These are phyloP conservation scores for Taenioides sp. DNA, from an alignment of 2,797 vertebrate genomes.

Conservation along the genomic window DNA sequence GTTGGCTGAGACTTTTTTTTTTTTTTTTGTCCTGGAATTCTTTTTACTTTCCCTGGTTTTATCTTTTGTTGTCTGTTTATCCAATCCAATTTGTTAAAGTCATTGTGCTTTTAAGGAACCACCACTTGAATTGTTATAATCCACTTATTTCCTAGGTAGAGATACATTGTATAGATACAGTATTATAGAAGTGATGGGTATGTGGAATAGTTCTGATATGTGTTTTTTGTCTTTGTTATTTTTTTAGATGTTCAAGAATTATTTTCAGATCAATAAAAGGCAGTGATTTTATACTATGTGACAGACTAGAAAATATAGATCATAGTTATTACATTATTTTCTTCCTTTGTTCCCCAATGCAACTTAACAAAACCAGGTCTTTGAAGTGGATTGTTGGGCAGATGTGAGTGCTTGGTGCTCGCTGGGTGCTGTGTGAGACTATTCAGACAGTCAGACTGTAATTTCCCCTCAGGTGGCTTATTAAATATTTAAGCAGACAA, in stretches of 20 bases:
- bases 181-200: too few species aligned
- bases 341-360: conserved; percentile 24
- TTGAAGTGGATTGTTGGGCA: conserved; percentile 64
- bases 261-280: neutral
- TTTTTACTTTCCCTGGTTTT: conserved; percentile 22
- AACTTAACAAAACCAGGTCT: conserved; percentile 69
- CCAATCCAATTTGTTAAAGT: conserved; percentile 41
- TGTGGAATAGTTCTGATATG: too few species aligned
- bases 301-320: conserved; percentile 16
- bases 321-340: conserved; percentile 51
- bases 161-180: too few species aligned
- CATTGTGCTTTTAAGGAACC: conserved; percentile 23
- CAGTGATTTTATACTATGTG: neutral
- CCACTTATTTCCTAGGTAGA: too few species aligned
- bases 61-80: conserved; percentile 34
- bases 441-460: conserved; percentile 44
- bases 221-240: neutral
- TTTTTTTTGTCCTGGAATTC: conserved; percentile 42
- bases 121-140: neutral
- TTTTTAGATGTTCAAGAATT: neutral
- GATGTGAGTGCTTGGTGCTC: conserved; percentile 67
- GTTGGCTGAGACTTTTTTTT: conserved; percentile 46
- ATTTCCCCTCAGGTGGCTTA: conserved; percentile 58
- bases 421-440: conserved; percentile 44
- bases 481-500: conserved; percentile 66